These are phyloP conservation scores for Drosophila fulvimacula DNA, from an alignment of 2,888 invertebrate genomes.

Conservation along the genomic window DNA sequence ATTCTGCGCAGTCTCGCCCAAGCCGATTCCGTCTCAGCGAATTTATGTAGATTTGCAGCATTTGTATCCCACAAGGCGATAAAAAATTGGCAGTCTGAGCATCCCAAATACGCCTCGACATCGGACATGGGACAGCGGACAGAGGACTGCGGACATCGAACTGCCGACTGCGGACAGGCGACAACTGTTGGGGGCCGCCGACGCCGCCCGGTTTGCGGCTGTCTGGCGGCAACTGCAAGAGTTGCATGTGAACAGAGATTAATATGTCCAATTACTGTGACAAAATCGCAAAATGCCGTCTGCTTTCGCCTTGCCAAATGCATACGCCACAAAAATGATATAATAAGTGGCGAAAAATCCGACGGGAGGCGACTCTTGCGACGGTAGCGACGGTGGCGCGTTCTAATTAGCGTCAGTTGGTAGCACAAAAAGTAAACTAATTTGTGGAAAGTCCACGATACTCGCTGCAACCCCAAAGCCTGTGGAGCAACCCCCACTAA, in stretches of 20 bases:
- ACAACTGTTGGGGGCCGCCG: constrained; percentile 50
- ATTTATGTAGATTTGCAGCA: constrained; percentile 36
- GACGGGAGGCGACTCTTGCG: constrained; percentile 40
- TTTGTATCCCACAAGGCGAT: constrained; percentile 47
- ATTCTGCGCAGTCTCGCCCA: constrained; percentile 6
- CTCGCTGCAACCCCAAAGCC: constrained; percentile 48
- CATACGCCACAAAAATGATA: constrained; percentile 69
- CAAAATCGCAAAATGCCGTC: constrained; percentile 83
- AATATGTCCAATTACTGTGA: constrained; percentile 85
- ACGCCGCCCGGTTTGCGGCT: constrained; percentile 62
- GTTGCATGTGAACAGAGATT: constrained; percentile 82
- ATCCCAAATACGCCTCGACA: constrained; percentile 49
- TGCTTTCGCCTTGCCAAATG: constrained; percentile 66
- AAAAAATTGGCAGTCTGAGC: constrained; percentile 66
- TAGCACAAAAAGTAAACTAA: constrained; percentile 74
- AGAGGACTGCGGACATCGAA: constrained; percentile 9
- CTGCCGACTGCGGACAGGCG: constrained; percentile 14
- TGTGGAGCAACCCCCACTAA: constrained; percentile 60
- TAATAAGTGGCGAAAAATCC: constrained; percentile 68
- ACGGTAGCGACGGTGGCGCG: constrained; percentile 66
- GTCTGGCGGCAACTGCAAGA: constrained; percentile 54
- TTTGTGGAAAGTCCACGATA: constrained; percentile 69
- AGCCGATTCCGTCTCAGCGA: constrained; percentile 31
- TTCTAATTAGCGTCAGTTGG: constrained; percentile 79
- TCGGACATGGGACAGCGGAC: constrained; percentile 26